Percentiles rank a stretch among this genome's conserved stretches.
Conservation (phyloP, 1,140 invertebrate genomes). For the Pteromalus puparum region DNA sequence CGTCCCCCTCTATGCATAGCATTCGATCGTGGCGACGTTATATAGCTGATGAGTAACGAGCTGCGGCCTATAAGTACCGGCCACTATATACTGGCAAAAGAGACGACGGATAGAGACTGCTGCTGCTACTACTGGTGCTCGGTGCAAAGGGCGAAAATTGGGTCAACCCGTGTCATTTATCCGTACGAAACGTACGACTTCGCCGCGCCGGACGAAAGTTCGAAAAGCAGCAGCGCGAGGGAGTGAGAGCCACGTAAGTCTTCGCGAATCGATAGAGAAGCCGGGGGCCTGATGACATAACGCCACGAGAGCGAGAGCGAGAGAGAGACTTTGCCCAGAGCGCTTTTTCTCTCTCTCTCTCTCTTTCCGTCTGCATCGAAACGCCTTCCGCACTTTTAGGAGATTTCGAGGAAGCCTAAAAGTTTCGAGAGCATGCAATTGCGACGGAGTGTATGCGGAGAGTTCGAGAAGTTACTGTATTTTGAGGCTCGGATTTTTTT, state of each 20-base stretch:
- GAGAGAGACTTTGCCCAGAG: neutral
- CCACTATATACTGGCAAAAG: neutral
- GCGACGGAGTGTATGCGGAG: neutral
- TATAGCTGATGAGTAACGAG: slow-evolving; percentile 9
- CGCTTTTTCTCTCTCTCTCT: slow-evolving; percentile 6
- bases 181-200: slow-evolving; percentile 38
- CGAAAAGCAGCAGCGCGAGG: slow-evolving; percentile 55
- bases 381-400: slow-evolving; percentile 28
- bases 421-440: slow-evolving; percentile 25
- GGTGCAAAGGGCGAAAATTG: slow-evolving; percentile 48
- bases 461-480: neutral
- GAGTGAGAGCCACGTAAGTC: slow-evolving; percentile 61
- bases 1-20: neutral
- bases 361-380: slow-evolving; percentile 3
- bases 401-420: slow-evolving; percentile 44
- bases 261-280: slow-evolving; percentile 73
- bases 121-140: neutral
- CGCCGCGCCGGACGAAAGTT: slow-evolving; percentile 56
- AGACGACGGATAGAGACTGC: neutral
- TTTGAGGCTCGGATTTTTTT: neutral
- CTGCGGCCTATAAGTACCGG: neutral
- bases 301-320: neutral
- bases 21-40: neutral
- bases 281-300: slow-evolving; percentile 53
- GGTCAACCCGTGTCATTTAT: slow-evolving; percentile 54